A percentile compares a stretch with the other conserved stretches of the same genome.
Evolutionary conservation across 2,797 vertebrate species (phyloP).

Genomic region (Myiothlypis chrysogaster): DNA sequence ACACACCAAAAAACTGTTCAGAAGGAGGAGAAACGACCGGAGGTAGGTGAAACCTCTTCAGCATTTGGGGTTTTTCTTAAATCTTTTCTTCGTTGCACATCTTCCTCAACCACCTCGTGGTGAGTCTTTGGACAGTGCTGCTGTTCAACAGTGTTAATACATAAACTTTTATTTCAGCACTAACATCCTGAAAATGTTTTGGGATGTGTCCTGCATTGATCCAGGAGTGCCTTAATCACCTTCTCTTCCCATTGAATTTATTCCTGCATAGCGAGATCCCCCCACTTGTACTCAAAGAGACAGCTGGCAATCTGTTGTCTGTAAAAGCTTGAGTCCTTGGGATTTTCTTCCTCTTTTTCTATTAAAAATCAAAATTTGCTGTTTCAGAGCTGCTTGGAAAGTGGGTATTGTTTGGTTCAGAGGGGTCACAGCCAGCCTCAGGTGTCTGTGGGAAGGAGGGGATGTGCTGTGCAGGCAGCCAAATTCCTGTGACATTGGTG

Average conservation of each 20-base stretch:
- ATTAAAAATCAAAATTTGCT: neutral
- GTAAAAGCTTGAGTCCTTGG: neutral
- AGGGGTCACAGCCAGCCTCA: fast-evolving
- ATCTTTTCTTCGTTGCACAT: neutral
- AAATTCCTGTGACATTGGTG: neutral
- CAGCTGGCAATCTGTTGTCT: neutral
- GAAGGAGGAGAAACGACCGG: constrained; percentile 89
- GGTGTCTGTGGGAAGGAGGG: neutral
- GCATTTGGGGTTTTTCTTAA: fast-evolving
- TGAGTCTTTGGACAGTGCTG: neutral
- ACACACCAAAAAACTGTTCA: constrained; percentile 96
- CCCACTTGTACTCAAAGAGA: neutral
- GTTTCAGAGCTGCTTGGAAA: neutral
- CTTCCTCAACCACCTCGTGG: fast-evolving
- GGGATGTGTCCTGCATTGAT: neutral
- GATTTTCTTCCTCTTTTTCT: neutral
- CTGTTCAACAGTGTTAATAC: neutral
- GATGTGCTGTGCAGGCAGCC: neutral
- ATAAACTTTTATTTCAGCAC: neutral
- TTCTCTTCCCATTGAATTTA: neutral
- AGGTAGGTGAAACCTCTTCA: constrained; percentile 77
- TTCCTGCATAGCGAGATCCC: neutral
- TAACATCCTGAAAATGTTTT: neutral
- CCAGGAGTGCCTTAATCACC: neutral
- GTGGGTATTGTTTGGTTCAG: neutral